Evolutionary conservation across 2,113 vertebrate genomes (phyloP).

Genomic region (Hymenochirus boettgeri): DNA sequence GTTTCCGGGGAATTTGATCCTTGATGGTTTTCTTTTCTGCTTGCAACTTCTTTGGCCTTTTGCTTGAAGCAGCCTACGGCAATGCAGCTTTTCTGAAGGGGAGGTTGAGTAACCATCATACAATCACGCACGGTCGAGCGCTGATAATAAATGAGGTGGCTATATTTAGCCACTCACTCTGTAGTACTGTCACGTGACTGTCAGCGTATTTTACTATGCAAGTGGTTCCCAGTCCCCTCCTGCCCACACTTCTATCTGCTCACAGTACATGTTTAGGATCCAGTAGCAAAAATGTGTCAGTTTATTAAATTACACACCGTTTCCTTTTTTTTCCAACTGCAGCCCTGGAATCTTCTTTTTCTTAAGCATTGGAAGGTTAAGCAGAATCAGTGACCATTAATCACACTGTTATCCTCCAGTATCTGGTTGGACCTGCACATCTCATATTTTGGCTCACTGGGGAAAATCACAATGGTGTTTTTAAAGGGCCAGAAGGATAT

Average conservation of each 20-base stretch:
- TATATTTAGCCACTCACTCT: slow-evolving; percentile 55
- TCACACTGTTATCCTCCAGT: too few relatives aligned
- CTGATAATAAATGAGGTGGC: slow-evolving; percentile 53
- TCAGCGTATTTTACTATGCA: slow-evolving; percentile 51
- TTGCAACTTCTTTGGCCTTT: slow-evolving; percentile 2
- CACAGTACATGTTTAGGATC: slow-evolving; percentile 45
- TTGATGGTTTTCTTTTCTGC: not conserved
- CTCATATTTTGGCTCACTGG: too few relatives aligned
- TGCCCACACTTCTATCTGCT: slow-evolving; percentile 34
- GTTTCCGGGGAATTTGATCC: not conserved
- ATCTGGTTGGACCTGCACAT: too few relatives aligned
- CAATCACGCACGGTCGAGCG: slow-evolving; percentile 40
- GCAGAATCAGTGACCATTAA: too few relatives aligned
- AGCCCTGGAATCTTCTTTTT: too few relatives aligned
- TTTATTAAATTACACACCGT: too few relatives aligned
- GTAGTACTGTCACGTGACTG: slow-evolving; percentile 44
- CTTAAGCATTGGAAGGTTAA: too few relatives aligned
- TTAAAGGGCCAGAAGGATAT: too few relatives aligned
- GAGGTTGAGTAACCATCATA: slow-evolving; percentile 39
- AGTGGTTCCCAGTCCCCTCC: slow-evolving; percentile 43
- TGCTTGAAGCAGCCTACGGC: slow-evolving; percentile 21
- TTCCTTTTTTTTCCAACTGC: too few relatives aligned
- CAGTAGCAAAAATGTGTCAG: too few relatives aligned
- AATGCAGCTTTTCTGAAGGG: slow-evolving; percentile 32
- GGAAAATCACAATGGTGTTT: too few relatives aligned